These are phyloP conservation scores for Falco rusticolus DNA, from an alignment of 2,797 vertebrate genomes.

Conservation along the genomic window DNA sequence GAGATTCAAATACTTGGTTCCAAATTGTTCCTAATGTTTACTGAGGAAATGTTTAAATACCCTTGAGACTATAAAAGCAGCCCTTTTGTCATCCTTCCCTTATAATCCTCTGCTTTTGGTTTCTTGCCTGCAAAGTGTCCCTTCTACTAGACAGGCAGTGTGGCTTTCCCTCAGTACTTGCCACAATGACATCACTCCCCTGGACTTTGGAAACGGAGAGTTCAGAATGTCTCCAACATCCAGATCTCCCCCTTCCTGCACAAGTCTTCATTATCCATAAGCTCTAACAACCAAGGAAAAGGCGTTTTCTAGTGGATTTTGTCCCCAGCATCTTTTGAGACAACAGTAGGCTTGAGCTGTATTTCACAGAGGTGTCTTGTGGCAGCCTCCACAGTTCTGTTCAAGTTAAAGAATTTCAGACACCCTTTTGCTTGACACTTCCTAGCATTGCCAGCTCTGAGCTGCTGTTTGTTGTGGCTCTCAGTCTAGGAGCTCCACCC, in stretches of 20 bases:
- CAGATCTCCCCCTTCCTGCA: not conserved
- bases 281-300: fast-evolving
- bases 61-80: not conserved
- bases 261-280: not conserved
- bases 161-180: not conserved
- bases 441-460: not conserved
- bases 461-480: not conserved
- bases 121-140: not conserved
- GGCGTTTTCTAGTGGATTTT: not conserved
- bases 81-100: not conserved
- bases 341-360: not conserved
- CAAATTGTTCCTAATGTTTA: not conserved
- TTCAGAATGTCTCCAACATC: not conserved
- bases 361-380: not conserved
- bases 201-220: not conserved
- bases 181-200: fast-evolving
- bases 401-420: not conserved
- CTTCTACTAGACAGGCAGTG: not conserved
- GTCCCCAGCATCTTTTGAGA: not conserved
- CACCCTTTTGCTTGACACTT: not conserved
- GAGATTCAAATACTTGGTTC: not conserved
- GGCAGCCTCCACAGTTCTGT: not conserved
- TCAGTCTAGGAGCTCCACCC: not conserved
- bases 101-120: not conserved
- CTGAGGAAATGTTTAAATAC: not conserved